Percentiles rank a stretch among this genome's conserved stretches.
Conservation (phyloP, 2,888 invertebrate genomes). For the Malachius bipustulatus region DNA sequence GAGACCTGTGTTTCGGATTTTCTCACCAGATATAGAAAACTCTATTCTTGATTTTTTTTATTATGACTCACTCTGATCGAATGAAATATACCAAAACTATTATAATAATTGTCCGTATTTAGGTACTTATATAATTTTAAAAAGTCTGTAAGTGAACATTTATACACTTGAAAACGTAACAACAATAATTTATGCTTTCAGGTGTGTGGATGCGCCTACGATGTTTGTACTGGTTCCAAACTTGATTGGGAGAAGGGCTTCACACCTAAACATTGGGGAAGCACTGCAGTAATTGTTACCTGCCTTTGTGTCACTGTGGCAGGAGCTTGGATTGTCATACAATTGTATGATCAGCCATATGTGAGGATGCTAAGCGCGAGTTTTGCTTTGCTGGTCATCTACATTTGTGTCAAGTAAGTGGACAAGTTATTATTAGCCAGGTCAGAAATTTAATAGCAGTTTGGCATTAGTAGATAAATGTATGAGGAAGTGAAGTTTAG, state of each 20-base stretch:
- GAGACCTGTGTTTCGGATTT: too few relatives aligned
- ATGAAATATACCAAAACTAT: too few relatives aligned
- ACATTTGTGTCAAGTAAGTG: slow-evolving; percentile 67
- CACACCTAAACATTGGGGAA: slow-evolving; percentile 72
- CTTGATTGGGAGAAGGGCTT: slow-evolving; percentile 77
- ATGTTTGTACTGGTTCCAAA: slow-evolving; percentile 63
- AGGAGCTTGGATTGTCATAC: slow-evolving; percentile 68
- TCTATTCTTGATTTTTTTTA: too few relatives aligned
- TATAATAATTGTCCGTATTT: too few relatives aligned
- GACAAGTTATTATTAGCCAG: background rate
- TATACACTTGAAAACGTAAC: background rate
- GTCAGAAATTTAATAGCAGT: too few relatives aligned
- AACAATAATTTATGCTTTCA: slow-evolving; percentile 58
- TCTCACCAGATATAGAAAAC: too few relatives aligned
- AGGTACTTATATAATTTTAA: background rate
- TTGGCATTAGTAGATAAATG: too few relatives aligned
- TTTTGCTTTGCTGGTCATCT: slow-evolving; percentile 67
- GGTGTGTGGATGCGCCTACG: slow-evolving; percentile 74
- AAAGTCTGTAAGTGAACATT: background rate
- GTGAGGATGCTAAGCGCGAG: slow-evolving; percentile 72
- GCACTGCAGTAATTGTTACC: slow-evolving; percentile 67
- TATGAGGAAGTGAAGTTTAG: too few relatives aligned
- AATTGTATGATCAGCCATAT: slow-evolving; percentile 64
- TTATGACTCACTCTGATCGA: too few relatives aligned
- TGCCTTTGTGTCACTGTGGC: slow-evolving; percentile 67